Evolutionary conservation across 2,888 invertebrate species (phyloP), one percentile per base, ranked within the genome.

Genomic region (Acronicta aceris): DNA sequence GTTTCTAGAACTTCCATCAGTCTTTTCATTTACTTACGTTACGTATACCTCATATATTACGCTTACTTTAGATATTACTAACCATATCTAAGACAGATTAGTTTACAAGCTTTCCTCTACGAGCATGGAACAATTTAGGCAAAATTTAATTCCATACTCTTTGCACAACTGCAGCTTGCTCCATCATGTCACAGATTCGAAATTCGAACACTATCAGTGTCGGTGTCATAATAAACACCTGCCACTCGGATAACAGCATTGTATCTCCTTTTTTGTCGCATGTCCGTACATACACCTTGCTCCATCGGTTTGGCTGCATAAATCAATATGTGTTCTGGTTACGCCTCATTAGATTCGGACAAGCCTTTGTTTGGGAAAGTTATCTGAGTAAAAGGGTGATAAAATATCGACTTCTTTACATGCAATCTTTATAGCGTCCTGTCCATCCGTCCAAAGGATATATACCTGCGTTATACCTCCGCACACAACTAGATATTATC

Each of bases 231-330:
- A 68, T 73, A 75, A 74, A 79, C 87, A 91, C 91, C 92, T 91
- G 92, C 88, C 79, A 63, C 73, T 65, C 71, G 77, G 74, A 76
- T 82, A 82, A 16, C 76, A 76, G 78, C 82, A 78, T 85, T 91
- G 89, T 88, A 89, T 91, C 89, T 88, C 87, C 87, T 84, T 85
- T 85, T 86, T 85, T 81, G 81, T 80, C 62, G 61, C 71, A 58
- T 73, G 17, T 62, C 64, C 64, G 67, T 73, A 78, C 79, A 81
- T 78, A 79, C 89, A 90, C 89, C 89, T 89, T 89, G 83, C 81
- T 62, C 60, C 75, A 72, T 80, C 78, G 81, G 82, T 81, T 73
- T 63, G 49, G 66, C 54, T 46, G 46, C 61, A 59, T 85, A 84
- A 81, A 82, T 82, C 79, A 82, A 77, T 66, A 76, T 46, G 75